Evolutionary conservation across 2,113 vertebrate species (phyloP), one percentile per base, ranked within the genome.

Genomic region (Ariopsis seemanni): DNA sequence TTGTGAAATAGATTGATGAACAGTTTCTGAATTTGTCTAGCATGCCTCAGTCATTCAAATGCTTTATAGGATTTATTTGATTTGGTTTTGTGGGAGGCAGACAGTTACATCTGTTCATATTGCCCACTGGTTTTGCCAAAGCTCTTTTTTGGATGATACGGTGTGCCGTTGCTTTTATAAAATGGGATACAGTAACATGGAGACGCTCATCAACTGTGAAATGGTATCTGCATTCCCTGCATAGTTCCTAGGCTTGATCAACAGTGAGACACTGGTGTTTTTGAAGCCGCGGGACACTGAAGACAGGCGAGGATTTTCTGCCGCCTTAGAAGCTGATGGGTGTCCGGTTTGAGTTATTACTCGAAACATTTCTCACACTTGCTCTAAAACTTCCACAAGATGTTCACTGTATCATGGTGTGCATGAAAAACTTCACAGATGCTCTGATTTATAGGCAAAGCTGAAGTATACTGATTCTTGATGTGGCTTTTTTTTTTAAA

Each of bases 181-280:
- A 93, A 92, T 87, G 89, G 91, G 92, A 94, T 94, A 94, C 92
- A 92, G 93, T 93, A 93, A 93, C 92, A 93, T 60, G 90, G 92
- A 92, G 93, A 93, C 92, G 91, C 92, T 94, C 90, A 83, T 93
- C 72, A 92, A 90, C 93, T 93, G 92, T 94, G 94, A 95, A 95
- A 95, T 91, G 92, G n/a, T 93, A 95, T 95, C 93, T 95, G 94
- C 95, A 95, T 95, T 95, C 94, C 93, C 92, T 12, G 88, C 94
- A 95, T 96, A 95, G 94, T 94, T 94, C 89, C 90, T 90, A 92
- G 88, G 92, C 93, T 93, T 90, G 92, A 95, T 94, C 93, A 94
- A 94, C 93, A 90, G 90, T 85, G 92, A 95, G 92, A 93, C 92
- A 90, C 92, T 92, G 93, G 93, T 92, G 86, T 67, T 91, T 92